A percentile compares a stretch with the other conserved stretches of the same genome.
Conservation (phyloP, 2,888 invertebrate species). For the Trilocha varians region DNA sequence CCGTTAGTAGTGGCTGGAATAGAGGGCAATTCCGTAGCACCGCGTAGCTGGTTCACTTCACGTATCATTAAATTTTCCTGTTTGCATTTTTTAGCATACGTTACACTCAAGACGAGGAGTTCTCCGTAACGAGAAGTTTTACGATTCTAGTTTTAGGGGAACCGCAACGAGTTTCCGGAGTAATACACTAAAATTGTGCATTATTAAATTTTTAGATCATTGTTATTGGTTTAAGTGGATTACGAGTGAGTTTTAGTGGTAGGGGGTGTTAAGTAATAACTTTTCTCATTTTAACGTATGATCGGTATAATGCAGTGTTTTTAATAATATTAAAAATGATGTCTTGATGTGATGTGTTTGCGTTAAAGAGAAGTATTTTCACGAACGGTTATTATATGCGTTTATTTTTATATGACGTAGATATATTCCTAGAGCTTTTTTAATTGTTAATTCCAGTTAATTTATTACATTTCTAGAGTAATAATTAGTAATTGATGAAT, state of each 20-base stretch:
- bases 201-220: slow-evolving; percentile 33
- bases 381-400: no score
- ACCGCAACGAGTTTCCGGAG: slow-evolving; percentile 21
- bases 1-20: slow-evolving; percentile 39
- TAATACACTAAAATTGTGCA: slow-evolving; percentile 23
- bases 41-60: slow-evolving; percentile 61
- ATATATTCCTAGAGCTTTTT: no score
- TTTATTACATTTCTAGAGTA: no score
- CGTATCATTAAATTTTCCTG: slow-evolving; percentile 72
- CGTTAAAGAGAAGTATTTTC: no score
- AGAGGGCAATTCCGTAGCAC: slow-evolving; percentile 53
- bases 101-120: slow-evolving; percentile 47
- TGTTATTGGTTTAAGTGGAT: slow-evolving; percentile 25
- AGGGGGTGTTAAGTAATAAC: slow-evolving; percentile 6
- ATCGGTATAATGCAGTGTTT: no score
- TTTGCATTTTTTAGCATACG: slow-evolving; percentile 73
- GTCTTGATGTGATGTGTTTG: no score
- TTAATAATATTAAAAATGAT: no score
- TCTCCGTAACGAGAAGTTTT: slow-evolving; percentile 39
- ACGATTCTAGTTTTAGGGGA: slow-evolving; percentile 61
- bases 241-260: slow-evolving; percentile 20
- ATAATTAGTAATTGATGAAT: no score
- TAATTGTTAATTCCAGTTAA: no score
- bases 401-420: no score
- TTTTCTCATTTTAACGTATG: no score